Evolutionary conservation across 1,140 invertebrate genomes (phyloP).

Genomic region (Drosophila elegans): DNA sequence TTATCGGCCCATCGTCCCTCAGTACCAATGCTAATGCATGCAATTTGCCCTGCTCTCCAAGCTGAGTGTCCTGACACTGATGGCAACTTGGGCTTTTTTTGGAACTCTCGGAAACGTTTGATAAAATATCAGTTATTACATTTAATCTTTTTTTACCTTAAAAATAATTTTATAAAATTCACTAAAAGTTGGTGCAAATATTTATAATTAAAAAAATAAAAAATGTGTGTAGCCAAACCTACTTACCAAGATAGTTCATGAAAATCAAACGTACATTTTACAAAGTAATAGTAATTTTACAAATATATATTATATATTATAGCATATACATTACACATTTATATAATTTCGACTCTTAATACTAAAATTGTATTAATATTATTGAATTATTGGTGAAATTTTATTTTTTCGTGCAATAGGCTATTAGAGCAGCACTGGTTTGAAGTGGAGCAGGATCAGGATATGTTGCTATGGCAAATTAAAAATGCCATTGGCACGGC

Average conservation of each 20-base stretch:
- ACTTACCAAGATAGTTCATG: too few species aligned
- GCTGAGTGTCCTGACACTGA: background rate
- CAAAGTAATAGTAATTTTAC: too few species aligned
- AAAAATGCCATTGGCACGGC: constrained; percentile 72
- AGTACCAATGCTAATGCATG: constrained; percentile 19
- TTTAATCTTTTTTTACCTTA: too few species aligned
- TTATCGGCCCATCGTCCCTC: constrained; percentile 6
- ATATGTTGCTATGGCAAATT: constrained; percentile 61
- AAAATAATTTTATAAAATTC: too few species aligned
- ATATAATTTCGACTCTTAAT: too few species aligned
- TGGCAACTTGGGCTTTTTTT: constrained; percentile 7
- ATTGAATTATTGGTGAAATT: background rate
- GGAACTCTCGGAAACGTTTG: background rate
- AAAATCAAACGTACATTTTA: too few species aligned
- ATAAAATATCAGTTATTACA: too few species aligned
- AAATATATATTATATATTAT: too few species aligned
- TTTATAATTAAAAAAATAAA: too few species aligned
- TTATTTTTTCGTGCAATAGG: background rate
- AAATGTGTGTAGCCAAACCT: too few species aligned
- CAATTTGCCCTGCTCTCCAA: constrained; percentile 23
- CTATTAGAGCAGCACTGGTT: constrained; percentile 11
- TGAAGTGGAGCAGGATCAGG: constrained; percentile 17
- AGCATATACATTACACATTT: too few species aligned
- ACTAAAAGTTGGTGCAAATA: too few species aligned
- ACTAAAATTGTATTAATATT: background rate